These are phyloP conservation scores for Octopus bimaculoides DNA, from an alignment of 1,140 invertebrate species.

Conservation along the genomic window DNA sequence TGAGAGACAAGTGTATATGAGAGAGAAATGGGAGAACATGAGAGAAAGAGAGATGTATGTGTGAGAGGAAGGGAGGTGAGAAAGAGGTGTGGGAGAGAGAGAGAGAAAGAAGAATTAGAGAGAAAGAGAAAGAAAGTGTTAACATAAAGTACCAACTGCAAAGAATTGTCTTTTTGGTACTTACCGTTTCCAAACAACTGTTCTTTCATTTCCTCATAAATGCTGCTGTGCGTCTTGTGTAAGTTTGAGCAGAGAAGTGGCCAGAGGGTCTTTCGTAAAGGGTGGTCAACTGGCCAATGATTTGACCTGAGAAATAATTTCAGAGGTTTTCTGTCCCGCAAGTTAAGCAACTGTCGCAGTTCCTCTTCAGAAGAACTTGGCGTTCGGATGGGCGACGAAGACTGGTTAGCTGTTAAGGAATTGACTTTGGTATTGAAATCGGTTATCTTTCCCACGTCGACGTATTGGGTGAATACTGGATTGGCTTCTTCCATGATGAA, in stretches of 20 bases:
- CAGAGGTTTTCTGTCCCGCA: conserved; percentile 25
- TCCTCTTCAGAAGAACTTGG: conserved; percentile 27
- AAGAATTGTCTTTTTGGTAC: not conserved
- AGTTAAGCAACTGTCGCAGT: conserved; percentile 24
- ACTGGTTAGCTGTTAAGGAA: not conserved
- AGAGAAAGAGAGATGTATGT: too few species aligned
- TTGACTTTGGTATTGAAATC: not conserved
- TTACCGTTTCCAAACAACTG: conserved; percentile 32
- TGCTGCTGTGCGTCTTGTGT: conserved; percentile 29
- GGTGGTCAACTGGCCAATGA: conserved; percentile 24
- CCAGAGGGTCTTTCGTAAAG: conserved; percentile 33
- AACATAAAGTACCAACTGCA: too few species aligned
- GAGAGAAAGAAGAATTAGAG: too few species aligned
- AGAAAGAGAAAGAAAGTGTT: too few species aligned
- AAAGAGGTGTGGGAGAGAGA: too few species aligned
- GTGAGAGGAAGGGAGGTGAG: too few species aligned
- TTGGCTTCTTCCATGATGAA: conserved; percentile 4
- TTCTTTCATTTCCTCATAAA: conserved; percentile 32
- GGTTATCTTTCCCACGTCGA: not conserved
- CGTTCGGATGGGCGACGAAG: conserved; percentile 4
- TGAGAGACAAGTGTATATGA: too few species aligned
- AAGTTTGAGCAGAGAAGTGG: conserved; percentile 28
- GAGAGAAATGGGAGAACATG: too few species aligned
- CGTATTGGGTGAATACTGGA: conserved; percentile 13
- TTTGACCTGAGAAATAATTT: conserved; percentile 31